Base-by-base conservation (phyloP, 2,888 invertebrate species). In the Limulus polyphemus region DNA sequence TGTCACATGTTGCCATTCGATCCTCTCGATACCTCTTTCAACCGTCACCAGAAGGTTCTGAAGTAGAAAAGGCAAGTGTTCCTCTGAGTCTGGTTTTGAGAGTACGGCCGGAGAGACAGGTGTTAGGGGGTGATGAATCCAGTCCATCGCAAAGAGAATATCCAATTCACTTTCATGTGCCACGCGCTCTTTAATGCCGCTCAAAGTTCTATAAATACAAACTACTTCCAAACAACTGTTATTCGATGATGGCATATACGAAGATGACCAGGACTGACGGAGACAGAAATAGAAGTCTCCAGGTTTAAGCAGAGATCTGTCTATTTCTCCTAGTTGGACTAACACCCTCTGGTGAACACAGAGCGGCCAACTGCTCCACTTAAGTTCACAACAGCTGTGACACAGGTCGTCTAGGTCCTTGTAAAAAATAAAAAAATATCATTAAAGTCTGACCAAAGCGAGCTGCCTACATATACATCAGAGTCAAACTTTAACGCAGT, bases 11-110 rank as follows among this genome's bases (percentile, higher is more conserved):
- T 84, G 84, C 69, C 85, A 74, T 65, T 82, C 82, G 67, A 85
- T 81, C 65, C 84, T 79, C 71, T 83, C 83, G 72, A 85, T 83
- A 68, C 83, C 84, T 64, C 83, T 82, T 75, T 85, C 85, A 59
- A 85, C 84, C 62, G 83, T 83, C 59, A 85, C 81, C 58, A 85
- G 77, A 59, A 85, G 77, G 72, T 81, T 83, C 73, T 83, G 83
- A 69, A 85, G 79, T 68, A 84, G 79, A 69, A 82, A 81, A 56
- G 83, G 83, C 69, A 85, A 74, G 68, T 83, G 82, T 68, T 79
- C 79, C 65, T 79, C 68, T 50, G 51, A 62, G 32, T 32, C 32
- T 32, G 32, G 1, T 32, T 32, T 32, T 32, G 32, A 32, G 3
- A 32, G 32, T 5, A 32, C 3, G 32, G 32, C 7, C 32, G 32